phyloP scores from a whole-genome alignment of 1,140 invertebrate species.

The Temnothorax curvispinosus region DNA sequence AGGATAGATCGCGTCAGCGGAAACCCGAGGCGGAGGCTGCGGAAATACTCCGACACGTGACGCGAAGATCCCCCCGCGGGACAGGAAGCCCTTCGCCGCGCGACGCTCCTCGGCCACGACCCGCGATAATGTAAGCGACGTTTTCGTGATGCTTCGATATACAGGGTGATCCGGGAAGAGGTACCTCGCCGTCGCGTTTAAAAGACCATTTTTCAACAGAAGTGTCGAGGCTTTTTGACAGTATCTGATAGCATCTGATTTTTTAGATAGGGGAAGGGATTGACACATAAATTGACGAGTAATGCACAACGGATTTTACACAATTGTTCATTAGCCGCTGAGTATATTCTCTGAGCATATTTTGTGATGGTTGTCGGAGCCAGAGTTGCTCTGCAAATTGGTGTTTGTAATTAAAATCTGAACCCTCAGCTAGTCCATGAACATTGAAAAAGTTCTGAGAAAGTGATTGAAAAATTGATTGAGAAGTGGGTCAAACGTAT shows the following conservation, averaged over 20 bases:
- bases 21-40: not conserved
- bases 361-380: too few relatives aligned
- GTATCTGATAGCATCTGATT: not conserved
- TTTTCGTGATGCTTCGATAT: not conserved
- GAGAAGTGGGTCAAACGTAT: not conserved
- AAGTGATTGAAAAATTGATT: not conserved
- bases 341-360: too few relatives aligned
- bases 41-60: not conserved
- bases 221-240: not conserved
- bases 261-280: not conserved
- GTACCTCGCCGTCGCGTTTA: too few relatives aligned
- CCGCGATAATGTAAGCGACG: slow-evolving; percentile 1
- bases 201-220: not conserved
- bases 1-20: slow-evolving; percentile 1
- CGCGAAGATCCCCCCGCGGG: not conserved
- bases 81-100: not conserved
- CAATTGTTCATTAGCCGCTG: not conserved
- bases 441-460: too few relatives aligned
- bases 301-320: not conserved
- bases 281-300: not conserved
- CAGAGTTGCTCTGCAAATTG: not conserved
- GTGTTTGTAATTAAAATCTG: not conserved
- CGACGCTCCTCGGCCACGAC: not conserved
- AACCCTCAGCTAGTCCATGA: not conserved
- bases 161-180: not conserved